Evolutionary conservation across 2,888 invertebrate species (phyloP).

Genomic region (Pammene fasciana): DNA sequence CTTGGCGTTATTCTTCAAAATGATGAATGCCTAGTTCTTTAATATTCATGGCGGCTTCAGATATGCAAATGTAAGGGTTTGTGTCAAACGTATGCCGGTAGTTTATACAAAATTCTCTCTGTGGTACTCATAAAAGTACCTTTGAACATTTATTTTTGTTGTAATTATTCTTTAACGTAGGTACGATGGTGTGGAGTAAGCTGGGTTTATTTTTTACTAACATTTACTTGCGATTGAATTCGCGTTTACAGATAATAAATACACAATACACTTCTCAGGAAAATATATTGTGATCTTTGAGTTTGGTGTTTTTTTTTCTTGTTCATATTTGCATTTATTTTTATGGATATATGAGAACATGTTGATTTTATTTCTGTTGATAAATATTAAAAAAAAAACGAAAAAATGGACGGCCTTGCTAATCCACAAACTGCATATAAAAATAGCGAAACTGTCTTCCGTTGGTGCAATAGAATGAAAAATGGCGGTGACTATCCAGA

Average conservation of each 20-base stretch:
- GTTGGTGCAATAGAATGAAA: constrained; percentile 16
- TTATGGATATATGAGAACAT: too few relatives aligned
- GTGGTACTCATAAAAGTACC: not conserved
- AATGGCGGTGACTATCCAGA: constrained; percentile 9
- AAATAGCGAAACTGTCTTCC: constrained; percentile 22
- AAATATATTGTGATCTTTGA: too few relatives aligned
- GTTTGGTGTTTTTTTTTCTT: too few relatives aligned
- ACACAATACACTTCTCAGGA: too few relatives aligned
- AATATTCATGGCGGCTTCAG: constrained; percentile 28
- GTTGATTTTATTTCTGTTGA: too few relatives aligned
- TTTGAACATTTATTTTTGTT: not conserved
- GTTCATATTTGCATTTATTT: too few relatives aligned
- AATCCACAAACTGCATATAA: not conserved
- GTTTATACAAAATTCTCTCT: constrained; percentile 26
- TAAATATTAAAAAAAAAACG: too few relatives aligned
- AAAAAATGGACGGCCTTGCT: not conserved
- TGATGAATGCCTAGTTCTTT: constrained; percentile 30
- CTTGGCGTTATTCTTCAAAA: constrained; percentile 14
- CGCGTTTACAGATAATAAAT: too few relatives aligned
- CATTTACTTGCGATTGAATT: too few relatives aligned
- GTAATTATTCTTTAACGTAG: not conserved
- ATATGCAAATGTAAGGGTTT: constrained; percentile 33
- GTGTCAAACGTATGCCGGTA: constrained; percentile 13
- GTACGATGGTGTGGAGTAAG: not conserved
- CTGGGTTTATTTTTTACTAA: not conserved